Evolutionary conservation across 2,113 vertebrate genomes (phyloP).

Genomic region (Galemys pyrenaicus): DNA sequence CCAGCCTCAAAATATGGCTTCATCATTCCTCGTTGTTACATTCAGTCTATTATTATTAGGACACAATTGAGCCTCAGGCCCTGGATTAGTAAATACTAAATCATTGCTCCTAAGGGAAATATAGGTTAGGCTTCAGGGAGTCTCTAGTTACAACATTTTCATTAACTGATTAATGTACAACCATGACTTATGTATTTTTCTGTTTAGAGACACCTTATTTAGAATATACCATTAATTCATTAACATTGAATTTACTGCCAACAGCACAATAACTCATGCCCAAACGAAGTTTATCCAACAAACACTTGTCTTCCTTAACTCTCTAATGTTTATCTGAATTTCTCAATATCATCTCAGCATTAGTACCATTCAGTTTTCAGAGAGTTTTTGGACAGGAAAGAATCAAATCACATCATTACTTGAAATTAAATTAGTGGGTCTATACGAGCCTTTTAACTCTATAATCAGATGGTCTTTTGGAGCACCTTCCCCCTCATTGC

Average conservation of each 20-base stretch:
- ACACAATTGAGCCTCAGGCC: too few relatives aligned
- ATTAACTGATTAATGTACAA: too few relatives aligned
- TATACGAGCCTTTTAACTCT: neutral
- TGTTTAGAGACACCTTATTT: too few relatives aligned
- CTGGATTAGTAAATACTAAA: too few relatives aligned
- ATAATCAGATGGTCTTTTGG: neutral
- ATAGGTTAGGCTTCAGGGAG: too few relatives aligned
- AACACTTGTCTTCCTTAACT: neutral
- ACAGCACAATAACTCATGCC: too few relatives aligned
- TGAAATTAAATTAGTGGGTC: neutral
- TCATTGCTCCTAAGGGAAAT: too few relatives aligned
- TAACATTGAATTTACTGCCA: too few relatives aligned
- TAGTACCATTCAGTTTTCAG: neutral
- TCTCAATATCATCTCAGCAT: neutral
- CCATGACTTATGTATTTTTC: too few relatives aligned
- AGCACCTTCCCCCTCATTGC: neutral
- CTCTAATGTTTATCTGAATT: neutral
- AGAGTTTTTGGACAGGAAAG: neutral
- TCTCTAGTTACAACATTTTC: too few relatives aligned
- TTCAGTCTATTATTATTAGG: neutral
- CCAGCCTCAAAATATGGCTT: neutral
- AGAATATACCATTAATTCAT: too few relatives aligned
- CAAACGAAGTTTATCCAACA: too few relatives aligned
- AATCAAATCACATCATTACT: neutral
- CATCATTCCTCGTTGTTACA: neutral